phyloP scores from a whole-genome alignment of 1,140 invertebrate species.

The Pogonomyrmex californicus region DNA sequence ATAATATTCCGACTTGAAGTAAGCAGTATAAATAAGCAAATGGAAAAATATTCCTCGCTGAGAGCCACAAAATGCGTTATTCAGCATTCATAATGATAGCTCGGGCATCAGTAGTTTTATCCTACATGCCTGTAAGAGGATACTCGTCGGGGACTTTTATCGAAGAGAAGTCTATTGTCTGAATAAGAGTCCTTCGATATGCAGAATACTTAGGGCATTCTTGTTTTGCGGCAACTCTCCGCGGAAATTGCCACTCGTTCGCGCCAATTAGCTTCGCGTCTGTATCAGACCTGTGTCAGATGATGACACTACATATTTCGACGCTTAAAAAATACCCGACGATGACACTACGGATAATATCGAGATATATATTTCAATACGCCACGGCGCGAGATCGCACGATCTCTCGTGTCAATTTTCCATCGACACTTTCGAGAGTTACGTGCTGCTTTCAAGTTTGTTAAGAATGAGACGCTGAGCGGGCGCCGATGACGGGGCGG shows the following conservation, averaged over 20 bases:
- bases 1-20: neutral
- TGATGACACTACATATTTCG: constrained; percentile 30
- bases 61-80: neutral
- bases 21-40: neutral
- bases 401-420: constrained; percentile 60
- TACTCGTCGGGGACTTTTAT: neutral
- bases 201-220: neutral
- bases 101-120: neutral
- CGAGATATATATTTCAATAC: neutral
- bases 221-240: neutral
- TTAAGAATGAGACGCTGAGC: constrained; percentile 42
- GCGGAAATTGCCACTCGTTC: constrained; percentile 40
- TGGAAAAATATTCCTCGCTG: neutral
- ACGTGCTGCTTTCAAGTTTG: constrained; percentile 51
- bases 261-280: constrained; percentile 38
- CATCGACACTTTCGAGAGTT: constrained; percentile 66
- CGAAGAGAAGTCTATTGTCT: neutral
- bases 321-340: constrained; percentile 15
- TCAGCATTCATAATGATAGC: neutral
- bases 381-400: neutral
- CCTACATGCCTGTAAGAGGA: neutral
- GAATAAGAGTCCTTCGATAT: neutral
- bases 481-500: constrained; percentile 19
- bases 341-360: neutral
- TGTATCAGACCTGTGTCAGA: neutral